Evolutionary conservation across 2,113 vertebrate genomes (phyloP).

Genomic region (Polypterus senegalus): DNA sequence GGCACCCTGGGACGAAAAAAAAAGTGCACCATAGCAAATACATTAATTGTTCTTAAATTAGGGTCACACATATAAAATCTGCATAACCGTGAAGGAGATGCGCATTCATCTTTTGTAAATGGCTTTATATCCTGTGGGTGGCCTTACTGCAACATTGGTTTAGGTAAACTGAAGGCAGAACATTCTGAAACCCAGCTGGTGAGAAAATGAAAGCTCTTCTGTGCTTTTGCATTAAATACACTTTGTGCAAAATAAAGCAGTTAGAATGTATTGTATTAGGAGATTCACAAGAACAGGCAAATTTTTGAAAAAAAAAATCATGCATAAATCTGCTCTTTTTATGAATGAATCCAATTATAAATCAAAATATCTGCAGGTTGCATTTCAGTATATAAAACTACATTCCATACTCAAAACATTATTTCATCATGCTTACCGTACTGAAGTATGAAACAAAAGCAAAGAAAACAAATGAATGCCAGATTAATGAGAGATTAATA

Average conservation of each 20-base stretch:
- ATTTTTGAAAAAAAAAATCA: too few relatives aligned
- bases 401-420: too few relatives aligned
- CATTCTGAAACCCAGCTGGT: slow-evolving; percentile 1
- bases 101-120: not conserved
- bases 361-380: too few relatives aligned
- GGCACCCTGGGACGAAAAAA: not conserved
- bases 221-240: not conserved
- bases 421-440: too few relatives aligned
- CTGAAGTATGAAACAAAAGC: too few relatives aligned
- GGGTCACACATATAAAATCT: slow-evolving; percentile 1
- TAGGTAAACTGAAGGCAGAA: not conserved
- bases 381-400: too few relatives aligned
- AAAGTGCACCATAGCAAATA: not conserved
- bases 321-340: too few relatives aligned
- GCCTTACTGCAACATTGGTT: not conserved
- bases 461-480: too few relatives aligned
- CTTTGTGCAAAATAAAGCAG: not conserved
- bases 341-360: too few relatives aligned
- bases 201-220: not conserved
- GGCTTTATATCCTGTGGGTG: not conserved
- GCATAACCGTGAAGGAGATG: not conserved
- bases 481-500: too few relatives aligned
- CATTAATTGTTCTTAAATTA: slow-evolving; percentile 3
- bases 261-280: too few relatives aligned
- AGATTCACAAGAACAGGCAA: too few relatives aligned